Base-by-base conservation (phyloP, 2,888 invertebrate species). In the Aradus depressus region DNA sequence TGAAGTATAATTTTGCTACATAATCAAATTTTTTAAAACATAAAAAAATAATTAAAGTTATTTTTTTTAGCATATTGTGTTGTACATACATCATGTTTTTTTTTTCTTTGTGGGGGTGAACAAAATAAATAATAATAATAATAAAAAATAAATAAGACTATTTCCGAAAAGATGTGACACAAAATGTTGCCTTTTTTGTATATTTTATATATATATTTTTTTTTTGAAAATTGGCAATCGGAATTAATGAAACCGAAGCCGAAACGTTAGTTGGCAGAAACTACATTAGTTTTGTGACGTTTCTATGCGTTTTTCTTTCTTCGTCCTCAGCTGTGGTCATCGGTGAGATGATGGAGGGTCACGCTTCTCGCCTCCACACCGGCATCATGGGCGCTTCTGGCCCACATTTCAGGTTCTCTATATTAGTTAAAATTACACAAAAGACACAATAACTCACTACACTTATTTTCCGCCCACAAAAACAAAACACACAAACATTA, bases 301-400 rank as follows among this genome's bases (percentile, higher is more conserved):
- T 55, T 54, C 54, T 57, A 58, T 56, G 58, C 58, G 55, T 59
- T 55, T n/a, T 59, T 57, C 59, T 59, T 57, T 57, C 54, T 56
- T 51, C 58, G 44, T 59, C 58, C 54, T 49, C 59, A 56, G 59
- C 58, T 53, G 59, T 54, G 56, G 48, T 50, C 54, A 52, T 58
- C 35, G 45, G 44, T 42, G 28, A n/a, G n/a, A n/a, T n/a, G n/a
- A n/a, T n/a, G 44, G 34, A 44, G 44, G 44, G 32, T 44, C 44
- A 44, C 44, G 44, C 44, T 35, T 35, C 21, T 35, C 26, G 48
- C 35, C 32, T 31, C 16, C 51, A 31, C 49, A 39, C 52, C 52
- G 42, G 47, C 48, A 38, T 34, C 35, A 47, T n/a, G 48, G 54
- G 54, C 52, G 54, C 49, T 52, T 51, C 49, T 52, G 44, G 52